These are phyloP conservation scores for Drosophila phalerata DNA, from an alignment of 2,888 invertebrate genomes.

Conservation along the genomic window DNA sequence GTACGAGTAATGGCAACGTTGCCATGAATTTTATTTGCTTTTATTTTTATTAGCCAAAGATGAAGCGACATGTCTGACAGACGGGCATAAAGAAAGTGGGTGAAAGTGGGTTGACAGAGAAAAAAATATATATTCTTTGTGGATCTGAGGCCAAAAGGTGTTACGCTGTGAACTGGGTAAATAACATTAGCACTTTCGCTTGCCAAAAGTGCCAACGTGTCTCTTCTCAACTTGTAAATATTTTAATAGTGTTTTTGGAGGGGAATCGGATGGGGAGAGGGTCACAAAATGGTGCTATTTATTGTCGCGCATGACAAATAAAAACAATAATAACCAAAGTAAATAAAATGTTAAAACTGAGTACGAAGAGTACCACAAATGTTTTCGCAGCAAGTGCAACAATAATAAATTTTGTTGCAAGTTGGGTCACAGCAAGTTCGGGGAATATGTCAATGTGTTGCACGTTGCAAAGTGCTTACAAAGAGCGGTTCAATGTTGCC, in stretches of 20 bases:
- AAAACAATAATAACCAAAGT: constrained; percentile 32
- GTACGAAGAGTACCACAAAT: constrained; percentile 41
- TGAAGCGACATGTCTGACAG: constrained; percentile 6
- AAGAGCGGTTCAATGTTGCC: constrained; percentile 48
- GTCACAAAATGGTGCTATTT: constrained; percentile 14
- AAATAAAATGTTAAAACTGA: constrained; percentile 64
- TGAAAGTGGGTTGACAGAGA: neutral
- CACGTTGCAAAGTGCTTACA: constrained; percentile 22
- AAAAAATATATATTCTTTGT: neutral
- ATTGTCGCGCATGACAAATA: constrained; percentile 32
- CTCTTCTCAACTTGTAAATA: constrained; percentile 17
- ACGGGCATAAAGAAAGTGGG: constrained; percentile 3
- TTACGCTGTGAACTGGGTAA: constrained; percentile 40
- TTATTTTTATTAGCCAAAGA: constrained; percentile 58
- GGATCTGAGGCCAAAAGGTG: constrained; percentile 30
- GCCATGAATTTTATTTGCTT: constrained; percentile 52
- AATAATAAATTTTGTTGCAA: constrained; percentile 60
- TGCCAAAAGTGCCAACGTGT: constrained; percentile 21
- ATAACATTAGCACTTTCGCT: constrained; percentile 19
- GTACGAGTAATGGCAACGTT: constrained; percentile 37
- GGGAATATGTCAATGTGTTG: constrained; percentile 55
- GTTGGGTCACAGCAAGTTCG: constrained; percentile 14
- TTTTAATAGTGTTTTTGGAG: constrained; percentile 1
- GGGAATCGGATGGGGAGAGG: neutral
- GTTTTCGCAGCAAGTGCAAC: constrained; percentile 63